phyloP scores from a whole-genome alignment of 2,113 vertebrate genomes.

The Lonchura striata region DNA sequence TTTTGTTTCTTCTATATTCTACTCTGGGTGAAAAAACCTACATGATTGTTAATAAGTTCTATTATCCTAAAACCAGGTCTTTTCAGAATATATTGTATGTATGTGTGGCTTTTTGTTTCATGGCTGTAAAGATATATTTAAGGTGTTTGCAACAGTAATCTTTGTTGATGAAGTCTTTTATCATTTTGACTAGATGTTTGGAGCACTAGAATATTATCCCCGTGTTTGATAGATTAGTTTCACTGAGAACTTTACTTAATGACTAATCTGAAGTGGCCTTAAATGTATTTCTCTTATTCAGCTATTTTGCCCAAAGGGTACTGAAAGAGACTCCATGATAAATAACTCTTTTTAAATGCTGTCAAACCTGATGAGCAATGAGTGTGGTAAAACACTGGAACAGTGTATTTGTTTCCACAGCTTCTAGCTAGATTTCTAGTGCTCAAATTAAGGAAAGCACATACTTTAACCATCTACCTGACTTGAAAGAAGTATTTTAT shows the following conservation, averaged over 20 bases:
- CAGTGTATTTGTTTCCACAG: not conserved
- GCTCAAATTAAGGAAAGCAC: not conserved
- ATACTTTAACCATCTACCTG: not conserved
- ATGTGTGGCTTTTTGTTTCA: not conserved
- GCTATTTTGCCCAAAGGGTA: not conserved
- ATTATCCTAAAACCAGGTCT: not conserved
- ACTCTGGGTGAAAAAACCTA: not conserved
- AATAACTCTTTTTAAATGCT: not conserved
- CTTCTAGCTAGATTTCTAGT: not conserved
- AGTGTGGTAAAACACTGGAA: not conserved
- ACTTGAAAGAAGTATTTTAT: not conserved
- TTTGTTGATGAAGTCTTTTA: not conserved
- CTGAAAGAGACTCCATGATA: not conserved
- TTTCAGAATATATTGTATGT: not conserved
- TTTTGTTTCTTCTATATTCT: not conserved
- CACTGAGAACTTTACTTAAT: not conserved
- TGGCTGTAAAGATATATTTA: not conserved
- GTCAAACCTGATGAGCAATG: not conserved
- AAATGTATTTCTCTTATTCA: not conserved
- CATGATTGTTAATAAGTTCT: not conserved
- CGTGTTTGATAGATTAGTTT: not conserved
- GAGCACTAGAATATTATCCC: not conserved
- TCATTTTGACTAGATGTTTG: not conserved
- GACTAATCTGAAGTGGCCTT: not conserved
- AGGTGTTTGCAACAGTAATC: not conserved